Conservation (phyloP, 2,113 vertebrate species). For the Physeter macrocephalus region DNA sequence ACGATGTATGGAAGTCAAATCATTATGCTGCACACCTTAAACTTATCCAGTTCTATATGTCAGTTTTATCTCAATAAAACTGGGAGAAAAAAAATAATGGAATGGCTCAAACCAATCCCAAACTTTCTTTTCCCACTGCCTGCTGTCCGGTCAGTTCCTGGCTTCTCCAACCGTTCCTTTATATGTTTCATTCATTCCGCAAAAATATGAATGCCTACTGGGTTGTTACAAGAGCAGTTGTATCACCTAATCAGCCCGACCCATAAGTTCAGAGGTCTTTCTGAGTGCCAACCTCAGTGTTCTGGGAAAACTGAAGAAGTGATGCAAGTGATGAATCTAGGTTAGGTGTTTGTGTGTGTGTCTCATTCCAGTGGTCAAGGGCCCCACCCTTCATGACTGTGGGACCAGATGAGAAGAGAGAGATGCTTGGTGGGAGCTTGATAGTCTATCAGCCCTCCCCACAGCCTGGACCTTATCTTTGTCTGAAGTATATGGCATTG, state of each 20-base stretch:
- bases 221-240: not conserved
- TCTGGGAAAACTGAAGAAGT: not conserved
- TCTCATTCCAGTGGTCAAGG: not conserved
- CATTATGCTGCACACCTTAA: not conserved
- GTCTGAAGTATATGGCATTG: not conserved
- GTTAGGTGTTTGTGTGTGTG: not conserved
- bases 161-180: not conserved
- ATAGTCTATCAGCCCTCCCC: not conserved
- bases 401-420: not conserved
- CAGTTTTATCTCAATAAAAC: not conserved
- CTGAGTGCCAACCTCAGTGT: not conserved
- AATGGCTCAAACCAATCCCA: not conserved
- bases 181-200: not conserved
- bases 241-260: not conserved
- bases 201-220: not conserved
- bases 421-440: not conserved
- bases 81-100: not conserved
- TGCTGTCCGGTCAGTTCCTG: not conserved
- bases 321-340: not conserved
- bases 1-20: not conserved
- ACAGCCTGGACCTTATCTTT: not conserved
- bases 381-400: not conserved
- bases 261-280: not conserved
- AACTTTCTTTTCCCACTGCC: not conserved
- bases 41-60: not conserved